Conservation (phyloP, 2,113 vertebrate genomes). For the Phylloscopus trochilus region DNA sequence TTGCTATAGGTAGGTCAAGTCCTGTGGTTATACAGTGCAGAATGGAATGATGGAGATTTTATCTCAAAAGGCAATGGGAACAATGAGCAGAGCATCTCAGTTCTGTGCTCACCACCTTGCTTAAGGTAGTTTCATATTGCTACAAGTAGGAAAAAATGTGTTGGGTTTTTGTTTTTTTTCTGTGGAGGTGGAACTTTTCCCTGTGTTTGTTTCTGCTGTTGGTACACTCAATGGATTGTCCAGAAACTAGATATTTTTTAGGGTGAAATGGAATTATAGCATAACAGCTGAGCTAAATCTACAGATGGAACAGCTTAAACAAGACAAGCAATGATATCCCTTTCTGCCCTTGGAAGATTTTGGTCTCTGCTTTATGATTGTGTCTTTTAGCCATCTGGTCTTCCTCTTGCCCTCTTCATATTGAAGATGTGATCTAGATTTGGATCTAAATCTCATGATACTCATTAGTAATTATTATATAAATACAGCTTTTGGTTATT, state of each 20-base stretch:
- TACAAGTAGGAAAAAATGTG: neutral
- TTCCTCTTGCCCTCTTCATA: neutral
- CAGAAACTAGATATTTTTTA: neutral
- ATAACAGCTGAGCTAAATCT: neutral
- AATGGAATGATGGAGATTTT: neutral
- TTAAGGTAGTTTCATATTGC: neutral
- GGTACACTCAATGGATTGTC: fast-evolving
- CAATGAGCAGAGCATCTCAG: neutral
- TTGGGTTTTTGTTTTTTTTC: neutral
- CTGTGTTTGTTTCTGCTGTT: neutral
- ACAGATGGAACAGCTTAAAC: neutral
- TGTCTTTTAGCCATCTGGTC: neutral
- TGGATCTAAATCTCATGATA: neutral
- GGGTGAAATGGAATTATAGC: neutral
- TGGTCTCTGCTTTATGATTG: neutral
- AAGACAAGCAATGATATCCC: fast-evolving
- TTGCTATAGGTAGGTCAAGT: fast-evolving
- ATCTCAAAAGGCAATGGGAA: neutral
- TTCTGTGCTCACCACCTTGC: neutral
- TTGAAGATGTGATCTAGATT: neutral
- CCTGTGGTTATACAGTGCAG: neutral
- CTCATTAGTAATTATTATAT: neutral
- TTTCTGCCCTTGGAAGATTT: neutral
- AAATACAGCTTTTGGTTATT: neutral
- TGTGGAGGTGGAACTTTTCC: neutral